A percentile compares a stretch with the other conserved stretches of the same genome.
These are phyloP conservation scores for Alligator sinensis DNA, from an alignment of 2,113 vertebrate genomes.

Conservation along the genomic window DNA sequence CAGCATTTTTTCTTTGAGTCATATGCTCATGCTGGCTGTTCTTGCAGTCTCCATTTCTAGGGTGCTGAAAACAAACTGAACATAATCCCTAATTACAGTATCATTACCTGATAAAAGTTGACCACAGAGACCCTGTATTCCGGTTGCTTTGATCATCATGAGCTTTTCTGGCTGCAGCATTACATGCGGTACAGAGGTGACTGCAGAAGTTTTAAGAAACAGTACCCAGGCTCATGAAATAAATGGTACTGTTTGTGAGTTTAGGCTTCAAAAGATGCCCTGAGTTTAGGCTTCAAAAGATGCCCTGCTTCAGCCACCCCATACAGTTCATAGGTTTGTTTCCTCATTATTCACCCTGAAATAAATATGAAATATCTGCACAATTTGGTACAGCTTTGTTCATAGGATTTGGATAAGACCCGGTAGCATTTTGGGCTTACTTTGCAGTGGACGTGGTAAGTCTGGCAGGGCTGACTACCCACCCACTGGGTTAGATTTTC, in stretches of 20 bases:
- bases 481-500: conserved; percentile 23
- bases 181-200: neutral
- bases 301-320: conserved; percentile 21
- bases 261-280: neutral
- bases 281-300: neutral
- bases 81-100: neutral
- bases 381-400: neutral
- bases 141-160: neutral
- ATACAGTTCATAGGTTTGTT: neutral
- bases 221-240: rapidly evolving
- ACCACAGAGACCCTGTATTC: neutral
- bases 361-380: neutral
- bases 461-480: conserved; percentile 2
- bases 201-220: neutral
- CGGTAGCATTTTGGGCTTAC: neutral
- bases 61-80: neutral
- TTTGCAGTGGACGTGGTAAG: neutral
- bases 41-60: neutral
- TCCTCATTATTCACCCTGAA: conserved; percentile 11
- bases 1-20: neutral
- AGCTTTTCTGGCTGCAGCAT: neutral
- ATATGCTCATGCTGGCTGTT: neutral
- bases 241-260: neutral
- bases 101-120: neutral
- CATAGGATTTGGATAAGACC: neutral